phyloP scores from a whole-genome alignment of 2,888 invertebrate species.

The Cheilosia urbana region DNA sequence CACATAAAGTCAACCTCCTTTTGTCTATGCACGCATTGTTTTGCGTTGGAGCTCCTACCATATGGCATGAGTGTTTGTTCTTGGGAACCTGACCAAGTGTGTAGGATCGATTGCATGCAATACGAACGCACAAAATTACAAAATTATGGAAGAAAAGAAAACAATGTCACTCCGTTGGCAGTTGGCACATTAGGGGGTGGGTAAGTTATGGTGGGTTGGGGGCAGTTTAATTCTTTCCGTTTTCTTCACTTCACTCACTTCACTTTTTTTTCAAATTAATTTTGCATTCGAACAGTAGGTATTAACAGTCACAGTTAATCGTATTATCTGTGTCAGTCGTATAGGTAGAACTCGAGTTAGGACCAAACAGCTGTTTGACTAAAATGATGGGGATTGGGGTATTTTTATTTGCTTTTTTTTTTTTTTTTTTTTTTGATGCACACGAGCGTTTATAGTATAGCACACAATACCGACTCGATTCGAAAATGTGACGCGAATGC shows the following conservation, averaged over 20 bases:
- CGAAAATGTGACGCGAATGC: slow-evolving; percentile 72
- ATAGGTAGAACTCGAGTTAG: not conserved
- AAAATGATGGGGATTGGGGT: slow-evolving; percentile 18
- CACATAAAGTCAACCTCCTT: not conserved
- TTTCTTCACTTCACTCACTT: slow-evolving; percentile 50
- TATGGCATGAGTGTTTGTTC: slow-evolving; percentile 41
- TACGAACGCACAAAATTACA: slow-evolving; percentile 9
- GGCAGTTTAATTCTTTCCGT: slow-evolving; percentile 33
- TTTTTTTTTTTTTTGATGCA: slow-evolving; percentile 31
- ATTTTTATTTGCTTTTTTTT: slow-evolving; percentile 1
- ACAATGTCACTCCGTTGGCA: slow-evolving; percentile 39
- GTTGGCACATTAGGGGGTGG: slow-evolving; percentile 15
- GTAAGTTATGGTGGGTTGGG: not conserved
- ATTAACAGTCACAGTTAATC: slow-evolving; percentile 4
- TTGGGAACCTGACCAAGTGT: slow-evolving; percentile 23
- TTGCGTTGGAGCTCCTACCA: slow-evolving; percentile 33
- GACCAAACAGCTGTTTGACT: slow-evolving; percentile 65
- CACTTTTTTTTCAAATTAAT: slow-evolving; percentile 10
- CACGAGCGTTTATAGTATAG: slow-evolving; percentile 56
- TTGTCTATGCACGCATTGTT: slow-evolving; percentile 36
- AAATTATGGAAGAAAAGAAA: not conserved
- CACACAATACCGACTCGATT: slow-evolving; percentile 48
- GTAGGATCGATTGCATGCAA: slow-evolving; percentile 43
- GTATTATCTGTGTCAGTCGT: not conserved
- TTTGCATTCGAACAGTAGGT: not conserved